Evolutionary conservation across 2,797 vertebrate genomes (phyloP), one percentile per base, ranked within the genome.

Genomic region (Lagodon rhomboides): DNA sequence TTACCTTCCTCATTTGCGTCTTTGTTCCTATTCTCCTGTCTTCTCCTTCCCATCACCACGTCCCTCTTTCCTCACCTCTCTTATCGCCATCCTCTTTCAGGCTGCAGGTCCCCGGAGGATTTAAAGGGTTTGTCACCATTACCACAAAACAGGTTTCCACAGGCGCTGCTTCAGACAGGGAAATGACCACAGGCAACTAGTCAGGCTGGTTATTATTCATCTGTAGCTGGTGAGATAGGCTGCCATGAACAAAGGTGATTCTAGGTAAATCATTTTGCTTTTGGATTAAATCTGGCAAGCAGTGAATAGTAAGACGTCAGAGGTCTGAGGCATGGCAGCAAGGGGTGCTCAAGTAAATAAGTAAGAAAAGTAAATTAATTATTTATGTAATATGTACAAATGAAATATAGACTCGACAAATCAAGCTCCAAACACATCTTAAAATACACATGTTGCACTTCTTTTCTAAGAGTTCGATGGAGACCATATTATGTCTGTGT

Each of bases 1-100:
- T 58, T 62, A 77, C 49, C 54, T 70, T 75, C 80, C 68, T 85
- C 77, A 78, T 90, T 77, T 82, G 66, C 12, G 27, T 79, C 76
- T 55, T 59, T 84, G 65, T 82, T 73, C 49, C 63, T 60, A 65
- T 79, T 78, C 62, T 76, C 64, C 60, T 23, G 6, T 44, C 58
- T 75, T 46, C 72, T 83, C 68, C 51, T 67, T 75, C 59, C 54
- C 69, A 79, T 80, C 71, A 56, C 53, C 74, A 54, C 58, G 5
- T 82, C 66, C 53, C 72, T 87, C 87, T 89, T 77, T 90, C 74
- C 63, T 73, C 85, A 80, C 86, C 80, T 83, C 69, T 79, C 86
- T 85, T 90, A 90, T 91, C 85, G 75, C 80, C 81, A 77, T 85
- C 82, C 68, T 68, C 53, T 73, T 80, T 76, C 59, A 67, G 68